Evolutionary conservation across 1,140 invertebrate species (phyloP).

Genomic region (Episyrphus balteatus): DNA sequence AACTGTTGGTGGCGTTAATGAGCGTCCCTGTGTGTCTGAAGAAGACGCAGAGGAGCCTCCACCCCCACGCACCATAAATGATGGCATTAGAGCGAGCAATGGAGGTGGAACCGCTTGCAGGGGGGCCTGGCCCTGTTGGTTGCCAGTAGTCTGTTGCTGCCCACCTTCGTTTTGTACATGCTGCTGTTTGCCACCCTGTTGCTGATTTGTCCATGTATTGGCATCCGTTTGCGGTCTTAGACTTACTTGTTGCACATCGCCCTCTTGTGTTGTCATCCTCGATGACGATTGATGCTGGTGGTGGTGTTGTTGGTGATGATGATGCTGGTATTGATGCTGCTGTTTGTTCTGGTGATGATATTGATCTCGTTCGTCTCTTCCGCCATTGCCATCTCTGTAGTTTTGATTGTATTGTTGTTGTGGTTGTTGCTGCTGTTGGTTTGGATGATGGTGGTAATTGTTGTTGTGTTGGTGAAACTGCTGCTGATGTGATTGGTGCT

Average conservation of each 20-base stretch:
- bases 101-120: conserved; percentile 39
- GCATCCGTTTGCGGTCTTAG: conserved; percentile 34
- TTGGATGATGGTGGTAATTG: background rate
- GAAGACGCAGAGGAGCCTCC: conserved; percentile 2
- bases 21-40: conserved; percentile 3
- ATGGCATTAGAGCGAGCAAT: conserved; percentile 34
- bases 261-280: conserved; percentile 14
- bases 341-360: conserved; percentile 16
- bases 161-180: conserved; percentile 32
- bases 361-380: background rate
- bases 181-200: conserved; percentile 12
- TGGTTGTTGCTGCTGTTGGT: conserved; percentile 10
- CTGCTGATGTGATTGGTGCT: conserved; percentile 6
- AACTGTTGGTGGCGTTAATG: conserved; percentile 6
- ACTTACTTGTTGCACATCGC: conserved; percentile 21
- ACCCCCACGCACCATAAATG: conserved; percentile 25
- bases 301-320: conserved; percentile 18
- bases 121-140: conserved; percentile 40
- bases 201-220: conserved; percentile 32
- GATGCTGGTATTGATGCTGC: conserved; percentile 18
- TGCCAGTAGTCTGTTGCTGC: conserved; percentile 31
- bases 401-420: conserved; percentile 7
- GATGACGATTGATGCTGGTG: conserved; percentile 19
- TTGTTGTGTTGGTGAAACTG: background rate
- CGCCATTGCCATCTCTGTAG: background rate